Conservation (phyloP, 2,113 vertebrate species). For the Galeopterus variegatus region DNA sequence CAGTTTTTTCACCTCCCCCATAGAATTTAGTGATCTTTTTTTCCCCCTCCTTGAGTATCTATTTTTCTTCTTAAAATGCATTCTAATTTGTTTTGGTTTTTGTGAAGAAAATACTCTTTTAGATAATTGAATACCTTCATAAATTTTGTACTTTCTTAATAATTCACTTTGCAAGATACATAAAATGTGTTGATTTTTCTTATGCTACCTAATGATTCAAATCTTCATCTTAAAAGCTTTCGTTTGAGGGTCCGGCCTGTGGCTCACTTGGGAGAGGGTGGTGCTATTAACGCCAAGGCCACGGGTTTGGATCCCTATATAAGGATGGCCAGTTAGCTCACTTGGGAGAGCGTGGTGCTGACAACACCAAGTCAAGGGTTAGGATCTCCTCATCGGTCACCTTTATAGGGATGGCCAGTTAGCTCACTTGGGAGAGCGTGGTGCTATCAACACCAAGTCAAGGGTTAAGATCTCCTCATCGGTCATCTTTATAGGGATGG, state of each 20-base stretch:
- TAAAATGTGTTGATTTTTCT: conserved; percentile 56
- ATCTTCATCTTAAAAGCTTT: conserved; percentile 39
- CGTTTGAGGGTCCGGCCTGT: neutral
- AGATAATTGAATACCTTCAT: conserved; percentile 26
- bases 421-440: too few relatives aligned
- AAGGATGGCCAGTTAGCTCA: too few relatives aligned
- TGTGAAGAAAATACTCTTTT: conserved; percentile 26
- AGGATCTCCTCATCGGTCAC: too few relatives aligned
- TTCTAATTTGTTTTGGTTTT: conserved; percentile 58
- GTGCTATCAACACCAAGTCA: too few relatives aligned
- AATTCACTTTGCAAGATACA: neutral
- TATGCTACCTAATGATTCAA: conserved; percentile 34
- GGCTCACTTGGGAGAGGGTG: too few relatives aligned
- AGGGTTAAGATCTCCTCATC: too few relatives aligned
- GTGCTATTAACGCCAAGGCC: too few relatives aligned
- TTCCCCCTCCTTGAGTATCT: neutral
- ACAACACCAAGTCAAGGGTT: too few relatives aligned
- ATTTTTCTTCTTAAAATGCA: conserved; percentile 15
- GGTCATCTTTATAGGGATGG: too few relatives aligned
- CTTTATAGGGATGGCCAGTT: too few relatives aligned
- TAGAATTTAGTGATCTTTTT: conserved; percentile 40
- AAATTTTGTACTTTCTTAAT: conserved; percentile 29
- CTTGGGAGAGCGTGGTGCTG: too few relatives aligned
- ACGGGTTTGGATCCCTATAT: too few relatives aligned
- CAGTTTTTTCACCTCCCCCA: neutral